Evolutionary conservation across 2,797 vertebrate genomes (phyloP).

Genomic region (Hydrophis major): DNA sequence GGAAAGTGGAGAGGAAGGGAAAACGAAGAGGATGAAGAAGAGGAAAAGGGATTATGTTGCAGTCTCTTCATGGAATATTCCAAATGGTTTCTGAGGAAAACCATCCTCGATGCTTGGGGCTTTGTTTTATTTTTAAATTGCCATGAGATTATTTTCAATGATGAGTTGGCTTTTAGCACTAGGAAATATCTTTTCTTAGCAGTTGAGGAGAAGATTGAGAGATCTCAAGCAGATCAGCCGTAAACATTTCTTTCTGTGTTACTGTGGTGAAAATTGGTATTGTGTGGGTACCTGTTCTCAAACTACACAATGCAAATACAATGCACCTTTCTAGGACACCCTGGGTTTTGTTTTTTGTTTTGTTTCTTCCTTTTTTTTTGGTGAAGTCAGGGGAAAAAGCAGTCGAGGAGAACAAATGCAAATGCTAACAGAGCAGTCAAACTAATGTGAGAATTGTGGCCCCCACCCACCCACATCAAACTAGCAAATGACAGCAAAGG

Average conservation of each 20-base stretch:
- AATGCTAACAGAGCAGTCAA: constrained; percentile 35
- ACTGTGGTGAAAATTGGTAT: constrained; percentile 61
- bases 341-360: not conserved
- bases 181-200: constrained; percentile 24
- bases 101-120: not conserved
- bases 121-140: not conserved
- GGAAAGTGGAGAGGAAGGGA: not conserved
- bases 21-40: not conserved
- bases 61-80: constrained; percentile 60
- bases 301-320: constrained; percentile 41
- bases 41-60: constrained; percentile 58
- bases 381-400: constrained; percentile 19
- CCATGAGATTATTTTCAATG: not conserved
- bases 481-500: constrained; percentile 2
- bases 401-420: not conserved
- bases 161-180: not conserved
- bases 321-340: constrained; percentile 38
- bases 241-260: constrained; percentile 52
- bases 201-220: constrained; percentile 33
- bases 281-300: constrained; percentile 29
- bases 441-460: constrained; percentile 44
- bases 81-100: constrained; percentile 50
- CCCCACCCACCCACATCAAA: not conserved
- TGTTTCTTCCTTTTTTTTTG: not conserved
- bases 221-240: constrained; percentile 43